Evolutionary conservation across 1,140 invertebrate genomes (phyloP), one percentile per base, ranked within the genome.

Genomic region (Copidosoma floridanum): DNA sequence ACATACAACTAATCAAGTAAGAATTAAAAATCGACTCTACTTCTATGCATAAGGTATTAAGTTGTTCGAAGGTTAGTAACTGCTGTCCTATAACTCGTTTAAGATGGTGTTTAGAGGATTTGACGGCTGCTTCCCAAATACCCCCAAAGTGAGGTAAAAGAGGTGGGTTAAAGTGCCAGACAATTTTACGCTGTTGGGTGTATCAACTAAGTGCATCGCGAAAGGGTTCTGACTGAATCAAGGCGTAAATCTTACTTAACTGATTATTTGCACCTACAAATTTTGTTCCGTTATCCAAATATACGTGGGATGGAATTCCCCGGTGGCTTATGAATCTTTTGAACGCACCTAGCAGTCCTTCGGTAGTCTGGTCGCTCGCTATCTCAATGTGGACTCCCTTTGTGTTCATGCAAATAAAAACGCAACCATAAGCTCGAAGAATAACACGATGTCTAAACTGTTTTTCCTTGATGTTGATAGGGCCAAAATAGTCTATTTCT

Each of bases 401-500:
- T 12, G 48, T 60, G 8, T 53, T 10, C 27, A 60, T 43, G 32
- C 53, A 64, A 0, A 44, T 16, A 23, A 64, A 55, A 1, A 63
- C 24, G 1, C 32, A 43, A 2, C 48, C 12, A 12, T 64, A 48
- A 16, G 32, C 53, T 32, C 56, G 37, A n/a, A 41, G 11, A 5
- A n/a, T 58, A n/a, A 12, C 12, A 0, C 37, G 7, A 51, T 58
- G 50, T 18, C 56, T 40, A 35, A 55, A 44, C 20, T 44, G 50
- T 16, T 48, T 40, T 21, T 50, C 12, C n/a, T 54, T 47, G 5
- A 61, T 47, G 40, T 38, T 27, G 40, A 40, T 41, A 8, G 50
- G 50, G 7, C 48, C 47, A 32, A 32, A 47, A 29, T 51, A 57
- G 40, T 64, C 52, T 12, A 60, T 12, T 2, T 53, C 52, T 3